Conservation (phyloP, 92 coral and sea anemone species). For the Epizoanthus illoricatus region DNA sequence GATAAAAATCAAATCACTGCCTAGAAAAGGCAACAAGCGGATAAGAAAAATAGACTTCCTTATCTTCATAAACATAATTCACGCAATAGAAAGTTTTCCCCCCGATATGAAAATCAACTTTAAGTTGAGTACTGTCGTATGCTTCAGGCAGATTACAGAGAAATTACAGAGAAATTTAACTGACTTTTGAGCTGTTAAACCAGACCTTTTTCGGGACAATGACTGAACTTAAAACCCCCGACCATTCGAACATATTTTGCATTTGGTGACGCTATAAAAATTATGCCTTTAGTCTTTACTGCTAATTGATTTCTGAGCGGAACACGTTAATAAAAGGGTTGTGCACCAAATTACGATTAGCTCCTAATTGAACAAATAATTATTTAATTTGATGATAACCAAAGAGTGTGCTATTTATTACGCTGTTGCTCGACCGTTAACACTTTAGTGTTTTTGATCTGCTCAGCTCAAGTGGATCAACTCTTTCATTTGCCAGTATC, state of each 20-base stretch:
- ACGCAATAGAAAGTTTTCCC: not conserved
- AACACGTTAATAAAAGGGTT: not conserved
- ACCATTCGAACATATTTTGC: too few species aligned
- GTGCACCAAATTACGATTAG: conserved; percentile 12
- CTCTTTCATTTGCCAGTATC: not conserved
- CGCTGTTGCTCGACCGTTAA: not conserved
- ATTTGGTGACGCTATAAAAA: not conserved
- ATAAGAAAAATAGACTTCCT: conserved; percentile 1
- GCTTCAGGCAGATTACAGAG: too few species aligned
- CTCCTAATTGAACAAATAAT: conserved; percentile 42
- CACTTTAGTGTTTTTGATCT: not conserved
- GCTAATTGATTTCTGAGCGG: not conserved
- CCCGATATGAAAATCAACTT: not conserved
- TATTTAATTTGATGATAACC: conserved; percentile 38
- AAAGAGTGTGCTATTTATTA: not conserved
- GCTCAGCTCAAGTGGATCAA: conserved; percentile 13
- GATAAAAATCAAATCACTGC: conserved; percentile 21
- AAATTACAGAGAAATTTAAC: too few species aligned
- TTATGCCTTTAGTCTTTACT: not conserved
- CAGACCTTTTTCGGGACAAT: too few species aligned
- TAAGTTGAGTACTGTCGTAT: not conserved
- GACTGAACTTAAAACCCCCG: too few species aligned
- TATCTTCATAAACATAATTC: conserved; percentile 24
- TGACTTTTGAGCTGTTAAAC: too few species aligned
- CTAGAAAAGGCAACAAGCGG: conserved; percentile 1